Evolutionary conservation across 2,113 vertebrate species (phyloP), one percentile per base, ranked within the genome.

Genomic region (Carettochelys insculpta): DNA sequence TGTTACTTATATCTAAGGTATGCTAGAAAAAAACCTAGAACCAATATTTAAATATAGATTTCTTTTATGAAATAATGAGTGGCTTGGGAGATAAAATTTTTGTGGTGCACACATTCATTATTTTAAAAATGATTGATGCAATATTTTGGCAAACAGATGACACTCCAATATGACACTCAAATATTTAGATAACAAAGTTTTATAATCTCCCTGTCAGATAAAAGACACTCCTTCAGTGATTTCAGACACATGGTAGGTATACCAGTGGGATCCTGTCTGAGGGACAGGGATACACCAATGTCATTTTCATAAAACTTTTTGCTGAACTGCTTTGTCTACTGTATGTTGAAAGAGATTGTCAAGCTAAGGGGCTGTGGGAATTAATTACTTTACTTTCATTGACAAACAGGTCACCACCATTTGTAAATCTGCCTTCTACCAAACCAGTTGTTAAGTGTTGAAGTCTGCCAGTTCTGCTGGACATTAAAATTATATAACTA

Each of bases 381-480:
- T 92, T 24, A 25, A 89, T 93, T 88, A 31, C 92, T 96, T 95
- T 87, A 81, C 94, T 97, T 93, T 94, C 89, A 96, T 95, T 95
- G 96, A 97, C 96, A 93, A 95, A 87, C 27, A 96, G 96, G 96
- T 97, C 97, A 96, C 71, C 93, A 93, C 88, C 86, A 81, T 96
- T 95, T 96, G 86, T 94, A 94, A 97, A 94, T 96, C 96, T 85
- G 79, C 92, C 94, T 92, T 94, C 83, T 95, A 89, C 91, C 85
- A 22, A 71, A 78, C 80, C 95, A 94, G 95, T 97, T 96, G 86
- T 94, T n/a, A 93, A 90, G 92, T 91, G 96, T 96, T 95, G 92
- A 92, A 96, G 82, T 80, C 71, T 88, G 94, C 94, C 94, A 92
- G 87, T 89, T 95, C 85, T 78, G 90, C 25, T 78, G 95, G 94